Evolutionary conservation across 2,113 vertebrate species (phyloP).

Genomic region (Puffinus mauretanicus): DNA sequence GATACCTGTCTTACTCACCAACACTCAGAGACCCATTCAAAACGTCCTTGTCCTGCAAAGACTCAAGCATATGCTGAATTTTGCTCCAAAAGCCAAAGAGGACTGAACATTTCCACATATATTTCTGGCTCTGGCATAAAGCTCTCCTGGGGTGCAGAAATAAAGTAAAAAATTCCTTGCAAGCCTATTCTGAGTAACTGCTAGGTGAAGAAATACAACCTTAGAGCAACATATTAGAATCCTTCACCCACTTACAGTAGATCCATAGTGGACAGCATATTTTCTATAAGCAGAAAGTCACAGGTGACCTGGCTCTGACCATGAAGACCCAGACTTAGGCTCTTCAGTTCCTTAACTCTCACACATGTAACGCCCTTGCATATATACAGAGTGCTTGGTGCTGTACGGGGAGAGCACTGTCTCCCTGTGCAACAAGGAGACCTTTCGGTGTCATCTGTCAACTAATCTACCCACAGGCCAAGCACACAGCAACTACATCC

Average conservation of each 20-base stretch:
- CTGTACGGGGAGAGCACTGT: background rate
- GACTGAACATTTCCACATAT: background rate
- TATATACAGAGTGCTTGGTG: background rate
- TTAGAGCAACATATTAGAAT: background rate
- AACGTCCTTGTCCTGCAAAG: background rate
- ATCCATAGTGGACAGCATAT: rapidly evolving
- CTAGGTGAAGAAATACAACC: background rate
- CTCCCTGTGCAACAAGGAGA: background rate
- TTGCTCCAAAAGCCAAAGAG: background rate
- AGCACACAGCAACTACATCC: background rate
- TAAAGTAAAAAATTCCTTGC: background rate
- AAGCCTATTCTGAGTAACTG: background rate
- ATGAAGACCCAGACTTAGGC: background rate
- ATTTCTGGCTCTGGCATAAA: background rate
- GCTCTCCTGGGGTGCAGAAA: background rate
- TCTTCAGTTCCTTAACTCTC: background rate
- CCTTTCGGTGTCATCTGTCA: background rate
- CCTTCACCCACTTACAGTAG: rapidly evolving
- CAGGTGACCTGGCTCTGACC: background rate
- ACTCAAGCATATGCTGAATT: background rate
- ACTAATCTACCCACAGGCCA: background rate
- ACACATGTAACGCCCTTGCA: rapidly evolving
- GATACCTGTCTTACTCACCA: background rate
- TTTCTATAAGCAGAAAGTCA: background rate
- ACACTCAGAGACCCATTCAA: background rate